Base-by-base conservation (phyloP, 2,888 invertebrate genomes). In the Rhaphigaster nebulosa region DNA sequence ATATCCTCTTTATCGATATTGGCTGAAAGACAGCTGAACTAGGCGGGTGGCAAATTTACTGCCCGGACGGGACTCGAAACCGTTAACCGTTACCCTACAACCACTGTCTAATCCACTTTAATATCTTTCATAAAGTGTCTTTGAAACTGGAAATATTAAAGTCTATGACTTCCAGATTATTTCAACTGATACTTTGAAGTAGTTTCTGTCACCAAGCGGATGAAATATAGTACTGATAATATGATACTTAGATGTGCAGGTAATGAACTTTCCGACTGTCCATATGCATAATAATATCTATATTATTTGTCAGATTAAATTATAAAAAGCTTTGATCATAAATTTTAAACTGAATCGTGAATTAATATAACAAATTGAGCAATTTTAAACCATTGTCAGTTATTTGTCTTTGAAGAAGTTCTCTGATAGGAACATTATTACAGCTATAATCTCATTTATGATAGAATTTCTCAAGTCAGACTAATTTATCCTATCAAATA, bases 81-180 rank as follows among this genome's bases (percentile, higher is more conserved):
- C 70, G 70, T 70, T 70, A 70, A 6, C 34, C 34, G 70, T 20
- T 70, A 34, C 8, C 20, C 34, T 34, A 34, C 70, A 70, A 70
- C 70, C 34, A 20, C 34, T 34, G 29, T 34, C 70, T 70, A 70
- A 70, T 70, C 29, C 34, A 70, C 70, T 70, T 34, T 34, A 70
- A 70, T 70, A 34, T 70, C 34, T 70, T 70, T 15, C 70, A 70
- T 70, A 70, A 70, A 70, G 34, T 34, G 34, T 34, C 70, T 70
- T 70, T 70, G 70, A 26, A 70, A 70, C 70, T 70, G 70, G 70
- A 70, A 70, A 70, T 70, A 70, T 70, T 70, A 70, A 70, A 70
- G 15, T 70, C 34, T 20, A 34, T 34, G 34, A 20, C 20, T 70
- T 70, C 20, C 70, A 6, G 18, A 20, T 34, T 20, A 70, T 70